phyloP scores from a whole-genome alignment of 2,797 vertebrate genomes.

The Semotilus atromaculatus region DNA sequence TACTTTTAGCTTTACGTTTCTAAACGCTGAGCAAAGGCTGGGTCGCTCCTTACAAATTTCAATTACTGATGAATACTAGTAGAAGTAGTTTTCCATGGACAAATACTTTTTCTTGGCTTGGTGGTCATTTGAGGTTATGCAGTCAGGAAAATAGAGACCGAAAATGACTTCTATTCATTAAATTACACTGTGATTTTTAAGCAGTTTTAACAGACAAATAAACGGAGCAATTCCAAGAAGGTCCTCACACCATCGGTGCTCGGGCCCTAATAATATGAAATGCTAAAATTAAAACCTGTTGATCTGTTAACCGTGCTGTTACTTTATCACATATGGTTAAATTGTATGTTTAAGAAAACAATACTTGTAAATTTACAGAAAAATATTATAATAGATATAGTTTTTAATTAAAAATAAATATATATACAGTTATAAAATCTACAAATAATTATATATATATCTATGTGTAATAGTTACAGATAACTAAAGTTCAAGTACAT shows the following conservation, averaged over 20 bases:
- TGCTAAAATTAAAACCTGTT: not conserved
- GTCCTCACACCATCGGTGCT: too few relatives aligned
- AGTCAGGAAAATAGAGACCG: not conserved
- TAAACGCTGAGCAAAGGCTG: slow-evolving; percentile 28
- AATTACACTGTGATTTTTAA: not conserved
- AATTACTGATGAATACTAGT: slow-evolving; percentile 18
- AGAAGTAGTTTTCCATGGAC: not conserved
- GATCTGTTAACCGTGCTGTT: not conserved
- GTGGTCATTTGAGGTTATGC: slow-evolving; percentile 1
- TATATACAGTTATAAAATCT: too few relatives aligned
- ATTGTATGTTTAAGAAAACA: not conserved
- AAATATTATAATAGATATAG: not conserved
- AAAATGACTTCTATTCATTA: not conserved
- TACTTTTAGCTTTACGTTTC: slow-evolving; percentile 37
- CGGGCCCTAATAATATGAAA: not conserved
- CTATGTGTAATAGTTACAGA: not conserved
- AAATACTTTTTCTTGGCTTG: slow-evolving; percentile 4
- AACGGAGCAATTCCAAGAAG: too few relatives aligned
- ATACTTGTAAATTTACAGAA: not conserved
- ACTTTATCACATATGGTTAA: not conserved
- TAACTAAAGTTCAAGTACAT: not conserved
- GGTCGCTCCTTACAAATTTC: not conserved
- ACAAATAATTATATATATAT: too few relatives aligned
- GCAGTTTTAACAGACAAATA: not conserved
- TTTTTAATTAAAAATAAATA: not conserved